These are phyloP conservation scores for Halichoeres trimaculatus DNA, from an alignment of 2,113 vertebrate genomes.

Conservation along the genomic window DNA sequence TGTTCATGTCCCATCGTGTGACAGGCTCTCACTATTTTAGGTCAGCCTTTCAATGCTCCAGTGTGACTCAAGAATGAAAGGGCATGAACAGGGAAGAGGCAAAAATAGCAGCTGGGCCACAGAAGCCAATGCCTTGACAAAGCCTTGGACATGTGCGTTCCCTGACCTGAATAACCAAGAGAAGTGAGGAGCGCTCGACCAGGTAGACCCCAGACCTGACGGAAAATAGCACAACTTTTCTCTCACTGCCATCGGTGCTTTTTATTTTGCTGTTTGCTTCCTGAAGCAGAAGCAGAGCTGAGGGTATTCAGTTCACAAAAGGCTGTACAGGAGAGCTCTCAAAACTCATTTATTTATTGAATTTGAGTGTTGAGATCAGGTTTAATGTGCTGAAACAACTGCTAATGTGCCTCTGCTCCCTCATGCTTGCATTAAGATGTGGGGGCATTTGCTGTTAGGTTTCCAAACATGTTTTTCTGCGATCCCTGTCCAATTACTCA, in stretches of 20 bases:
- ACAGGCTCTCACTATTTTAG: constrained; percentile 76
- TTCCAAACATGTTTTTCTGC: constrained; percentile 55
- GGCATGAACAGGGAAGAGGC: constrained; percentile 65
- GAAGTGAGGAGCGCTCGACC: constrained; percentile 26
- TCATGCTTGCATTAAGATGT: constrained; percentile 19
- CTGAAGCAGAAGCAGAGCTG: neutral
- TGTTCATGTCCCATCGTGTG: constrained; percentile 63
- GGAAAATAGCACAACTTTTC: constrained; percentile 22
- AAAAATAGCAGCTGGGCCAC: constrained; percentile 76
- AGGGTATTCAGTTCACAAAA: neutral
- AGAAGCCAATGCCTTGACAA: constrained; percentile 75
- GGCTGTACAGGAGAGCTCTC: constrained; percentile 11
- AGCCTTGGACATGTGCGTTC: constrained; percentile 67
- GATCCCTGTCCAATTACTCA: constrained; percentile 54
- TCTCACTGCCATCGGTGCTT: constrained; percentile 25
- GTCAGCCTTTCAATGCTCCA: constrained; percentile 71
- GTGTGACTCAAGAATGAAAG: constrained; percentile 76
- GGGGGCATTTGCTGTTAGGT: constrained; percentile 34
- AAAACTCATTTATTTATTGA: constrained; percentile 21
- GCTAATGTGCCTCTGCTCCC: constrained; percentile 36
- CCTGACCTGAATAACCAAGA: constrained; percentile 74
- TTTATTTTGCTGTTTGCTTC: constrained; percentile 11
- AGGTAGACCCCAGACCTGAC: constrained; percentile 30
- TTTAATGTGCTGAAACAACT: constrained; percentile 57
- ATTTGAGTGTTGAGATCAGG: constrained; percentile 28